phyloP scores from a whole-genome alignment of 2,888 invertebrate genomes.

The Petrolisthes cinctipes region DNA sequence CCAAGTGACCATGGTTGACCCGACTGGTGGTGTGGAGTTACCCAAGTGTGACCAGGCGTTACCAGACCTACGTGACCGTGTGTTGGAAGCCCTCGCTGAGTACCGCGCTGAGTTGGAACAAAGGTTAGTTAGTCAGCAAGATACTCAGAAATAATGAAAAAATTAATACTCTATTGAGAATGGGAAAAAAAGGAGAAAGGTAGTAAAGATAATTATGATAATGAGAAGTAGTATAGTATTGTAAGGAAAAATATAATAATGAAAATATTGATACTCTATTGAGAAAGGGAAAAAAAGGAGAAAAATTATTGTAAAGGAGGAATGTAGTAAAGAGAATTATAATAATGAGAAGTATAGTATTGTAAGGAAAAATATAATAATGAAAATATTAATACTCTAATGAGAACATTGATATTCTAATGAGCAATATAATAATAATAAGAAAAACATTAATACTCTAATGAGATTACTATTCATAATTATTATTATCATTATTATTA shows the following conservation, averaged over 20 bases:
- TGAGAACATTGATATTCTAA: no score
- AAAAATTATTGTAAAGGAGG: neutral
- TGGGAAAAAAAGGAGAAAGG: neutral
- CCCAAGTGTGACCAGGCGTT: slow-evolving; percentile 44
- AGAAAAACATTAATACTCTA: no score
- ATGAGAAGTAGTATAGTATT: neutral
- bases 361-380: no score
- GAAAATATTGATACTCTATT: no score
- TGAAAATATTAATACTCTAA: no score
- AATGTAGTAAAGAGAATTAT: neutral
- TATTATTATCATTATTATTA: slow-evolving; percentile 10
- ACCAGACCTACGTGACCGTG: slow-evolving; percentile 36
- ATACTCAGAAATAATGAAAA: neutral
- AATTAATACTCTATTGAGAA: no score
- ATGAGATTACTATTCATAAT: no score
- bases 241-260: neutral
- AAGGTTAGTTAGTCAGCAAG: slow-evolving; percentile 29
- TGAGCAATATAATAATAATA: no score
- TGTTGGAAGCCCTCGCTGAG: slow-evolving; percentile 54
- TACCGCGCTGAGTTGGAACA: slow-evolving; percentile 60
- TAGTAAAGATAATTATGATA: neutral
- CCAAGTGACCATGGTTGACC: slow-evolving; percentile 45
- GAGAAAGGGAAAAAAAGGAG: no score
- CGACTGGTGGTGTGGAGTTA: slow-evolving; percentile 42
- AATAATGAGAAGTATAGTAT: neutral